Percentiles rank a stretch among this genome's conserved stretches.
Conservation (phyloP, 2,113 vertebrate genomes). For the Thermophis baileyi region DNA sequence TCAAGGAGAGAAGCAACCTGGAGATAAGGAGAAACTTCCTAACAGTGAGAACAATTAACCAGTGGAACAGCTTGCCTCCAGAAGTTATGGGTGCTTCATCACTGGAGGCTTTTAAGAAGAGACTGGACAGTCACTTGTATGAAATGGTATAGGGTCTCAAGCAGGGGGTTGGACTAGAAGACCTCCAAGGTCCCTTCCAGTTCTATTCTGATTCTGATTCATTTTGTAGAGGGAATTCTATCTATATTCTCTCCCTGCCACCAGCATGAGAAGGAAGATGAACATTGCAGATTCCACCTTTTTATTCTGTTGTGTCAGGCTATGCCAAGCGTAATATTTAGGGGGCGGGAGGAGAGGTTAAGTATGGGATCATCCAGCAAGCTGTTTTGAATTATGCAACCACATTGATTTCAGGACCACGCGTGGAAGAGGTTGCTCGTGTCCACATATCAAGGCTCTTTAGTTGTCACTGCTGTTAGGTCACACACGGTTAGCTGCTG, state of each 20-base stretch:
- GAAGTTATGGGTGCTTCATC: not conserved
- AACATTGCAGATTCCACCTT: not conserved
- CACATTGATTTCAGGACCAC: not conserved
- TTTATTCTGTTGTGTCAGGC: not conserved
- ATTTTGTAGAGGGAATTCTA: not conserved
- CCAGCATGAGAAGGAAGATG: not conserved
- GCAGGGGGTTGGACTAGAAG: not conserved
- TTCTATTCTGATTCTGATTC: not conserved
- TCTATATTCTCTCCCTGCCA: not conserved
- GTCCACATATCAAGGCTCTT: not conserved
- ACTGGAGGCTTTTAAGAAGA: not conserved
- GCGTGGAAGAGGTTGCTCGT: not conserved
- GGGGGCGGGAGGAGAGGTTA: not conserved
- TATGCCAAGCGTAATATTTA: not conserved
- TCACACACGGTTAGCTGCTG: slow-evolving; percentile 22
- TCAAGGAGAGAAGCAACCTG: not conserved
- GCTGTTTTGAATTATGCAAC: not conserved
- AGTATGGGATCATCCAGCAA: not conserved
- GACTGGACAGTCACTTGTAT: not conserved
- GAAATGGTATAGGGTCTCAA: not conserved
- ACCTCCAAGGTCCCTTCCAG: not conserved
- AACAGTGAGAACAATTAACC: not conserved
- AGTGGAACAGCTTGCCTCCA: not conserved
- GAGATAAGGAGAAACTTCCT: not conserved
- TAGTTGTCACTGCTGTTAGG: slow-evolving; percentile 4